phyloP scores from a whole-genome alignment of 2,797 vertebrate species.

The Arctocebus calabarensis region DNA sequence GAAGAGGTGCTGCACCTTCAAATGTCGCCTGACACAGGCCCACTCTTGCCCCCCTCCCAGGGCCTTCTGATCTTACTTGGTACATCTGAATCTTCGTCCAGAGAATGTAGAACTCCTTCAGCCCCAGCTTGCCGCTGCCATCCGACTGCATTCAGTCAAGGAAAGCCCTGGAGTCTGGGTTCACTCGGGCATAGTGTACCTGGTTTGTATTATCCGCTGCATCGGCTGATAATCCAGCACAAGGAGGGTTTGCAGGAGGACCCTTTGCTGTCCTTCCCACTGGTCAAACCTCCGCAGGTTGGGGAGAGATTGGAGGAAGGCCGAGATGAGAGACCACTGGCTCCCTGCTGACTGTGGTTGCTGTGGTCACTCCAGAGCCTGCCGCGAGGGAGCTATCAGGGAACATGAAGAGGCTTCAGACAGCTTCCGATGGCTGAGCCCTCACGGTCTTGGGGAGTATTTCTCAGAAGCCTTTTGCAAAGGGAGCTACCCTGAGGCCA shows the following conservation, averaged over 20 bases:
- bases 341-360: not conserved
- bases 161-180: conserved; percentile 43
- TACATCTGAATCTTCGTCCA: conserved; percentile 94
- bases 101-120: conserved; percentile 93
- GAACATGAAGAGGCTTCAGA: not conserved
- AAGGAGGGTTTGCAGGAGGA: not conserved
- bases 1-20: rapidly evolving
- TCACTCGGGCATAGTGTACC: rapidly evolving
- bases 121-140: conserved; percentile 92
- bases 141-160: conserved; percentile 89
- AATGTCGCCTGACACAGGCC: rapidly evolving
- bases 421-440: not conserved
- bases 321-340: not conserved
- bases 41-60: rapidly evolving
- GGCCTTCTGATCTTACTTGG: conserved; percentile 86
- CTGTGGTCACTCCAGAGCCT: not conserved
- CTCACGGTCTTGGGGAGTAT: not conserved
- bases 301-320: too few species aligned
- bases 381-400: not conserved
- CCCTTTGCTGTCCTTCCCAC: not conserved
- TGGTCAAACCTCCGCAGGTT: not conserved
- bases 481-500: rapidly evolving
- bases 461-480: not conserved
- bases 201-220: rapidly evolving
- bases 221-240: not conserved